Percentiles rank a stretch among this genome's conserved stretches.
Evolutionary conservation across 2,113 vertebrate species (phyloP).

Genomic region (Calyptomena viridis): DNA sequence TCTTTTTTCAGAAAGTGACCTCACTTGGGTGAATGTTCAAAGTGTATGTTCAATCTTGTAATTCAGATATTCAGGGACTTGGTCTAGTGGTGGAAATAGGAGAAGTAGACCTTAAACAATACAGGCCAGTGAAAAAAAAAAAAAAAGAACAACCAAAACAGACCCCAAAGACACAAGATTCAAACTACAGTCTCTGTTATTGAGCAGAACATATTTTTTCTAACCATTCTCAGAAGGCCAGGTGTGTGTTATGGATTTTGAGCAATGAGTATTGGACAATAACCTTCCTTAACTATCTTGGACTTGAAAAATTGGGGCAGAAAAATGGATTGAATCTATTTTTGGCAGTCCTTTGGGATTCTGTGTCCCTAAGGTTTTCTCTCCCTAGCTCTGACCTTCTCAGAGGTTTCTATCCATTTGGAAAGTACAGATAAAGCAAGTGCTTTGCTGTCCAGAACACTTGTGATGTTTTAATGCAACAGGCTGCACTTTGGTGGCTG

Average conservation of each 20-base stretch:
- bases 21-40: rapidly evolving
- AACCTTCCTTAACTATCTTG: not conserved
- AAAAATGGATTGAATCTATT: not conserved
- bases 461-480: not conserved
- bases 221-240: not conserved
- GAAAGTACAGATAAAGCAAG: not conserved
- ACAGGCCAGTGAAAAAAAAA: not conserved
- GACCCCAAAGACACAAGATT: not conserved
- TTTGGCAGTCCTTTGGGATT: not conserved
- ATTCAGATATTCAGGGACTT: not conserved
- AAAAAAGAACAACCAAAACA: not conserved
- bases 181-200: not conserved
- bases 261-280: not conserved
- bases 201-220: not conserved
- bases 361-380: not conserved
- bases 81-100: not conserved
- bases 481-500: not conserved
- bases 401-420: not conserved
- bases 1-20: not conserved
- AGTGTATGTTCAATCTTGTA: not conserved
- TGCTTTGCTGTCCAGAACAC: rapidly evolving
- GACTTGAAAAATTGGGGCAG: not conserved
- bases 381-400: not conserved
- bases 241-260: not conserved
- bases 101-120: not conserved